phyloP scores from a whole-genome alignment of 2,113 vertebrate genomes.

The Murina feae region DNA sequence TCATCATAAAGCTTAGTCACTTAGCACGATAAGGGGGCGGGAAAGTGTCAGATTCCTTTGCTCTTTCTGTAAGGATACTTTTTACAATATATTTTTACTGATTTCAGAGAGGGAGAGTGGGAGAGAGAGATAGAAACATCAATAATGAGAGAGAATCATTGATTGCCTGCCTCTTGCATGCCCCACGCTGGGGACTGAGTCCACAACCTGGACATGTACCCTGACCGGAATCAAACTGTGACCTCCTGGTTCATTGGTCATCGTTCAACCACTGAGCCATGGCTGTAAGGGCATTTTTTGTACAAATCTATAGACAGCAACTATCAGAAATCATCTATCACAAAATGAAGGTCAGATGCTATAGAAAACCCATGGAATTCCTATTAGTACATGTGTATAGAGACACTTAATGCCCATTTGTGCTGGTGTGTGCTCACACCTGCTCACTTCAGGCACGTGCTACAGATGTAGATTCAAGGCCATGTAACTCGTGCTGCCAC shows the following conservation, averaged over 20 bases:
- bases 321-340: not conserved
- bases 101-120: too few relatives aligned
- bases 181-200: too few relatives aligned
- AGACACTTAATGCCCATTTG: not conserved
- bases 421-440: too few relatives aligned
- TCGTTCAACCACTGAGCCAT: too few relatives aligned
- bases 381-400: not conserved
- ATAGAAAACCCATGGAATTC: not conserved
- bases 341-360: not conserved
- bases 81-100: too few relatives aligned
- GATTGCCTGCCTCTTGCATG: too few relatives aligned
- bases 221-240: too few relatives aligned
- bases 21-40: not conserved
- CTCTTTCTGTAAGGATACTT: not conserved
- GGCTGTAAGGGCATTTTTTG: too few relatives aligned
- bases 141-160: too few relatives aligned
- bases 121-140: too few relatives aligned
- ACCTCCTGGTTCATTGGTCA: too few relatives aligned
- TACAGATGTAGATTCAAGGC: not conserved
- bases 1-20: not conserved
- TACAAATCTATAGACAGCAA: not conserved
- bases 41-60: not conserved
- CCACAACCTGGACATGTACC: too few relatives aligned
- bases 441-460: not conserved
- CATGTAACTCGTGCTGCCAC: not conserved